These are phyloP conservation scores for Bellardia pandia DNA, from an alignment of 2,888 invertebrate genomes.

Conservation along the genomic window DNA sequence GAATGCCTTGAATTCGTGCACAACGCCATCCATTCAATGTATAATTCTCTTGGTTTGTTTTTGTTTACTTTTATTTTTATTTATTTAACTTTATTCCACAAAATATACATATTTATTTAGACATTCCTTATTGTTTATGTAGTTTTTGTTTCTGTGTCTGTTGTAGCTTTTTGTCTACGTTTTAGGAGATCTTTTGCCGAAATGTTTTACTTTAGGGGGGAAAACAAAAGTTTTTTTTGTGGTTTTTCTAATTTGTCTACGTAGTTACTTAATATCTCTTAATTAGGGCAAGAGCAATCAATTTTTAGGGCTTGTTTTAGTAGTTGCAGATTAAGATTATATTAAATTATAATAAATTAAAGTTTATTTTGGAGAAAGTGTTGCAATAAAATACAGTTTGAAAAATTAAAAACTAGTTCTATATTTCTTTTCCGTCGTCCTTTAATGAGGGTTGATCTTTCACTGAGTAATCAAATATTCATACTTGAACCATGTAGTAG, in stretches of 20 bases:
- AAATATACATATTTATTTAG: slow-evolving; percentile 28
- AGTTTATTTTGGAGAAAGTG: slow-evolving; percentile 20
- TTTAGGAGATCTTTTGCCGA: slow-evolving; percentile 3
- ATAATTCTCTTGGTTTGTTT: slow-evolving; percentile 3
- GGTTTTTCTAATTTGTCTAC: slow-evolving; percentile 3
- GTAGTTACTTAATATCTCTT: slow-evolving; percentile 34
- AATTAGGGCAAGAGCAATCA: slow-evolving; percentile 50
- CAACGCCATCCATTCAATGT: neutral
- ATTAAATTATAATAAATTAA: slow-evolving; percentile 43
- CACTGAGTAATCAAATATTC: too few species aligned
- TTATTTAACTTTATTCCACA: slow-evolving; percentile 39
- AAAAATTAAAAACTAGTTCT: too few species aligned
- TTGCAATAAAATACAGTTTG: neutral
- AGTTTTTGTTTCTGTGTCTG: neutral
- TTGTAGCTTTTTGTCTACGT: neutral
- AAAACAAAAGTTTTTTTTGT: slow-evolving; percentile 39
- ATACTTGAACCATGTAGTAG: too few species aligned
- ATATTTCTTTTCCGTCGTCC: too few species aligned
- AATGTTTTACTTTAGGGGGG: neutral
- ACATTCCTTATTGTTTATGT: slow-evolving; percentile 17
- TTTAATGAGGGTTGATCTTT: too few species aligned
- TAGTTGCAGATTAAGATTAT: neutral
- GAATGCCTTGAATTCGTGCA: neutral
- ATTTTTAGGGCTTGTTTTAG: slow-evolving; percentile 20
- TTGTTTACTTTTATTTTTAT: slow-evolving; percentile 51